A percentile compares a stretch with the other conserved stretches of the same genome.
Conservation (phyloP, 1,140 invertebrate genomes). For the Vollenhovia emeryi region DNA sequence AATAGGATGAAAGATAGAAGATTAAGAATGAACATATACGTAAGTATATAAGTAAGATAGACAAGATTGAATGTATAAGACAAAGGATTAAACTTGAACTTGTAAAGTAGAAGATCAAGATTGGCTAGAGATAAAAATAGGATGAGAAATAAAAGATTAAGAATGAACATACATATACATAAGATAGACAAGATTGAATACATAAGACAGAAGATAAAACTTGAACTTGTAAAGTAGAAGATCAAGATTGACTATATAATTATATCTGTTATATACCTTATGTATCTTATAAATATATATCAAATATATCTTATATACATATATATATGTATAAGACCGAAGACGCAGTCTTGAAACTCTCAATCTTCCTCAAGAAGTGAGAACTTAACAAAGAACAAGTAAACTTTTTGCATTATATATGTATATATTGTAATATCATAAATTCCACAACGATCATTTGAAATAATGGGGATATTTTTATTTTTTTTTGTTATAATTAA, state of each 20-base stretch:
- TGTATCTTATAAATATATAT: not conserved
- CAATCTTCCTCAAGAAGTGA: not conserved
- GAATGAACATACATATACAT: no score
- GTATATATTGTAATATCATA: slow-evolving; percentile 17
- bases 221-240: not conserved
- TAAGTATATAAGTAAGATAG: no score
- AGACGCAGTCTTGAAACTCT: not conserved
- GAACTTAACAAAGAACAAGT: not conserved
- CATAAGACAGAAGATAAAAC: not conserved
- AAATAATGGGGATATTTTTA: slow-evolving; percentile 76
- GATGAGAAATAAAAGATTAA: not conserved
- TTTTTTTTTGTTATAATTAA: slow-evolving; percentile 85
- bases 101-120: not conserved
- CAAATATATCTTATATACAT: not conserved
- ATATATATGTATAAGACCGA: not conserved
- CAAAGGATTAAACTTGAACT: no score
- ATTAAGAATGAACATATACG: not conserved
- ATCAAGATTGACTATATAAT: not conserved
- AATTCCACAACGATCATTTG: slow-evolving; percentile 62
- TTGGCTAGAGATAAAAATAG: not conserved
- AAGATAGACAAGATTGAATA: not conserved
- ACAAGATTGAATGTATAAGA: no score
- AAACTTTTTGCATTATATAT: not conserved
- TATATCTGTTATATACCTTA: not conserved
- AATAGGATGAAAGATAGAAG: not conserved